Base-by-base conservation (phyloP, 64 coral and sea anemone species). In the Dendronephthya gigantea region DNA sequence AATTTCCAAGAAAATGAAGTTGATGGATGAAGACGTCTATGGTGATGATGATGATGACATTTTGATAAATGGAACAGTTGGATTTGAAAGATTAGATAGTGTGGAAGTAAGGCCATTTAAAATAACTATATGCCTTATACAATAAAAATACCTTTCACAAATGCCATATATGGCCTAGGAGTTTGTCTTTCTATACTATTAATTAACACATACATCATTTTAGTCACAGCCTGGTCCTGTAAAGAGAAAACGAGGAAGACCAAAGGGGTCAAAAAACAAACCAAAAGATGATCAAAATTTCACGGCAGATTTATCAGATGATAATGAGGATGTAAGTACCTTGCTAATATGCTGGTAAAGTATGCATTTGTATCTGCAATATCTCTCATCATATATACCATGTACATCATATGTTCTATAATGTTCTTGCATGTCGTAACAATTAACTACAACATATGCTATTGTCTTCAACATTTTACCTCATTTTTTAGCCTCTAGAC, bases 201-300 rank as follows among this genome's bases (percentile, higher is more conserved):
- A n/a, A n/a, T 15, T 66, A 66, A 45, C 11, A 23, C 4, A 7
- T 7, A 62, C 8, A 9, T 62, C 19, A 62, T 62, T 62, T 35
- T 85, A 83, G 39, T 90, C 84, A 35, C 82, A 83, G 9, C 50
- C 84, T 47, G 89, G 91, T 41, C 31, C 86, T 13, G 92, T 89
- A 9, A 98, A 98, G 74, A 87, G 92, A 41, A 98, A 98, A 48
- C 84, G 92, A 88, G 95, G 95, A 23, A 84, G 95, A 27, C 95
- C 95, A 28, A 98, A 93, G 38, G 95, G 95, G 1, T 93, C 92
- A 39, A 98, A 98, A 45, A 98, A 98, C 68, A 93, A 93, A 38
- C 95, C 95, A 4, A 98, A 98, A 38, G 89, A 90, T 30, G 85
- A 84, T 9, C 87, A 93, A 47, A 87, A 90, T 62, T 62, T 62